Evolutionary conservation across 2,113 vertebrate genomes (phyloP).

Genomic region (Ardeotis arabs): DNA sequence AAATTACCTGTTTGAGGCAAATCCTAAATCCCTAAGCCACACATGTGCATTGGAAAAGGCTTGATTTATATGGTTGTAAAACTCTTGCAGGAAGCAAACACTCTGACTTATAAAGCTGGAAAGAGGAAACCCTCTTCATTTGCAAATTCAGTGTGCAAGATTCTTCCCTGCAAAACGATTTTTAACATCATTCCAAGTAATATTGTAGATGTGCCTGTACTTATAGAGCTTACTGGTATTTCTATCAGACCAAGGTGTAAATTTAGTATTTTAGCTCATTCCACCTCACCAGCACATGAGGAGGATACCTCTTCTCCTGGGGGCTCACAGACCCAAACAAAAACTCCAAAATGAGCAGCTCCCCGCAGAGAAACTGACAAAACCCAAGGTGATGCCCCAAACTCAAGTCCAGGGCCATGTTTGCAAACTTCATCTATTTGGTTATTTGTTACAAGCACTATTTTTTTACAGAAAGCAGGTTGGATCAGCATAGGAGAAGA

Average conservation of each 20-base stretch:
- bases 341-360: background rate
- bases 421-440: background rate
- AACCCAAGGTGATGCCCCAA: background rate
- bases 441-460: background rate
- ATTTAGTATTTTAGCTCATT: background rate
- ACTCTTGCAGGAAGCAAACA: background rate
- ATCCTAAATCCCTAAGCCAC: background rate
- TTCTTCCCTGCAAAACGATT: background rate
- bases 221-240: background rate
- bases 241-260: background rate
- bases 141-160: background rate
- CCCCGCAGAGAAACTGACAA: background rate
- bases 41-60: background rate
- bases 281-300: fast-evolving
- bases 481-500: background rate
- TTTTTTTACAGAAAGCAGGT: background rate
- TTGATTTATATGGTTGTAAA: background rate
- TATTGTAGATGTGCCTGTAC: fast-evolving
- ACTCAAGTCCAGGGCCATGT: background rate
- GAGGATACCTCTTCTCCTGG: background rate
- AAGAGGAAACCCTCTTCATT: background rate
- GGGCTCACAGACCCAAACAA: background rate
- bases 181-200: background rate
- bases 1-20: background rate
- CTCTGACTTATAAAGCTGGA: background rate